Base-by-base conservation (phyloP, 2,113 vertebrate genomes). In the Syngnathus scovelli region DNA sequence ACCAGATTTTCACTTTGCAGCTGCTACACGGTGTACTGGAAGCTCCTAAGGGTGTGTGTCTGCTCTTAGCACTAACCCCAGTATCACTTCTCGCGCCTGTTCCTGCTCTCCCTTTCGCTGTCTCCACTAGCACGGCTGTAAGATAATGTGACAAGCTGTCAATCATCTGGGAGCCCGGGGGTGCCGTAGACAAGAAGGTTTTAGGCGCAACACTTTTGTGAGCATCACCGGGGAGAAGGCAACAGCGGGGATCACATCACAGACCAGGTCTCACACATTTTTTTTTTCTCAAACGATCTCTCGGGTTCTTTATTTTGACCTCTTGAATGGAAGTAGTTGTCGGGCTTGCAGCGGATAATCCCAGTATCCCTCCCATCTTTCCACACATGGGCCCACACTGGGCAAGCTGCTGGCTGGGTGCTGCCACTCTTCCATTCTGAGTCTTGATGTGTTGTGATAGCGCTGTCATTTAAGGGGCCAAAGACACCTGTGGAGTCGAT, bases 131-230 rank as follows among this genome's bases (percentile, higher is more conserved):
- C 21, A 68, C 85, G 73, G 81, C 84, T 80, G 74, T 84, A 67
- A 86, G 78, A 86, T 85, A 83, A 88, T 84, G 74, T 88, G 86
- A 89, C 85, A 89, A 64, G 65, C 59, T 87, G 89, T 85, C 89
- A 90, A 81, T 90, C 89, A 88, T 16, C 56, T 44, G 67, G 61
- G 62, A 73, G 84, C 86, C 87, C 67, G 80, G 41, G 79, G 82
- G 87, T 85, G 80, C 73, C 59, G 21, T 63, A 71, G 78, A 87
- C 77, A 59, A 74, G 74, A 86, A 67, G 77, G 75, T 69, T 86
- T 86, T 83, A 82, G 83, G 83, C 77, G 54, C 68, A 80, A 83
- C 80, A 67, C 67, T 83, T 88, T 87, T 69, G 83, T 84, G 83
- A 86, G 81, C 82, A 86, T 72, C 84, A 86, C 78, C 85, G 67